phyloP scores from a whole-genome alignment of 2,888 invertebrate genomes.

The Temnothorax unifasciatus region DNA sequence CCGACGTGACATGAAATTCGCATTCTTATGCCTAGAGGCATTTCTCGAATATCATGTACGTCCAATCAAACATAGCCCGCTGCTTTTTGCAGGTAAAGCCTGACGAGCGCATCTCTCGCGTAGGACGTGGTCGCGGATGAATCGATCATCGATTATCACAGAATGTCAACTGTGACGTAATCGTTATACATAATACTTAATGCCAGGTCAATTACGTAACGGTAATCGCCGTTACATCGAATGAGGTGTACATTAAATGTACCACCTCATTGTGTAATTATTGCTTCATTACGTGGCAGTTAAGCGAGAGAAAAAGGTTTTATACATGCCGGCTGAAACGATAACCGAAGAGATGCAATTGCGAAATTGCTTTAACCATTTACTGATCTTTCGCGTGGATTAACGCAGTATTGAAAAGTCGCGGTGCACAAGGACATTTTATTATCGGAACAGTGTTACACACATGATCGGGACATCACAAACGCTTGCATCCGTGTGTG shows the following conservation, averaged over 20 bases:
- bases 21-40: conserved; percentile 20
- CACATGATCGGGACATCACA: conserved; percentile 4
- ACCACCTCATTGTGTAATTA: not conserved
- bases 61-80: not conserved
- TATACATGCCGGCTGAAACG: not conserved
- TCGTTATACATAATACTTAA: conserved; percentile 20
- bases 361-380: conserved; percentile 1
- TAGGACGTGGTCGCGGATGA: conserved; percentile 13
- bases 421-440: conserved; percentile 35
- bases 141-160: conserved; percentile 26
- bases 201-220: not conserved
- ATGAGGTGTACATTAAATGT: conserved; percentile 5
- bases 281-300: not conserved
- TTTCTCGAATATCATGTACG: not conserved
- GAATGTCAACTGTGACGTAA: conserved; percentile 37
- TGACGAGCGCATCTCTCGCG: conserved; percentile 17
- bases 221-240: conserved; percentile 3
- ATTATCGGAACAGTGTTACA: conserved; percentile 34
- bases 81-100: not conserved
- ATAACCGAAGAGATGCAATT: not conserved
- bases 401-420: conserved; percentile 17
- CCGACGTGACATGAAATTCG: conserved; percentile 43
- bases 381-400: not conserved
- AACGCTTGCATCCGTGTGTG: not conserved
- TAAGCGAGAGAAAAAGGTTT: conserved; percentile 17